Evolutionary conservation across 1,140 invertebrate species (phyloP).

Genomic region (Drosophila fuyamai): DNA sequence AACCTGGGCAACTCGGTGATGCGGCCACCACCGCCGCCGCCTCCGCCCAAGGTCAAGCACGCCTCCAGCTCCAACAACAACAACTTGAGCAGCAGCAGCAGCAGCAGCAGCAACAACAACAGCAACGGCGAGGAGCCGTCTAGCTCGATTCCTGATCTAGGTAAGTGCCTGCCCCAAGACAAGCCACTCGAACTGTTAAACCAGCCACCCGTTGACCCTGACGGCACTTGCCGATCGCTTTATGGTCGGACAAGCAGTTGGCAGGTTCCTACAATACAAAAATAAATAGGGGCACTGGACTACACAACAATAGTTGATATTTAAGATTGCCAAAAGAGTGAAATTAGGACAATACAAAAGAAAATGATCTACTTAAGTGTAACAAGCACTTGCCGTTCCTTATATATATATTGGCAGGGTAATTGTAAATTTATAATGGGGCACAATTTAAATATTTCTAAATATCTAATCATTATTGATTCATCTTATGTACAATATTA

Average conservation of each 20-base stretch:
- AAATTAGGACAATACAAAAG: too few species aligned
- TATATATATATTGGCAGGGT: too few species aligned
- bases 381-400: too few species aligned
- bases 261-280: slow-evolving; percentile 31
- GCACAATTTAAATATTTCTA: too few species aligned
- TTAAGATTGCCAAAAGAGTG: too few species aligned
- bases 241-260: slow-evolving; percentile 32
- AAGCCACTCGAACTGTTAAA: slow-evolving; percentile 20
- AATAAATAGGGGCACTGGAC: slow-evolving; percentile 15
- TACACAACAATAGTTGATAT: not conserved
- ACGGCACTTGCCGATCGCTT: slow-evolving; percentile 57
- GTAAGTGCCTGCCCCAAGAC: slow-evolving; percentile 86
- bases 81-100: slow-evolving; percentile 25
- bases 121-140: slow-evolving; percentile 89
- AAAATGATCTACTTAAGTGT: too few species aligned
- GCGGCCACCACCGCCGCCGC: slow-evolving; percentile 87
- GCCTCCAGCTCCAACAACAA: slow-evolving; percentile 36
- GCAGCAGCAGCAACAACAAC: slow-evolving; percentile 24
- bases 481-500: too few species aligned
- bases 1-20: slow-evolving; percentile 82
- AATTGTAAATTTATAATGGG: too few species aligned
- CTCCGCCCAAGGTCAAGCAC: slow-evolving; percentile 85
- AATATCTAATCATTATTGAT: too few species aligned
- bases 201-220: slow-evolving; percentile 71
- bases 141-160: slow-evolving; percentile 93